A percentile compares a stretch with the other conserved stretches of the same genome.
Evolutionary conservation across 2,888 invertebrate genomes (phyloP).

Genomic region (Cephus nigrinus): DNA sequence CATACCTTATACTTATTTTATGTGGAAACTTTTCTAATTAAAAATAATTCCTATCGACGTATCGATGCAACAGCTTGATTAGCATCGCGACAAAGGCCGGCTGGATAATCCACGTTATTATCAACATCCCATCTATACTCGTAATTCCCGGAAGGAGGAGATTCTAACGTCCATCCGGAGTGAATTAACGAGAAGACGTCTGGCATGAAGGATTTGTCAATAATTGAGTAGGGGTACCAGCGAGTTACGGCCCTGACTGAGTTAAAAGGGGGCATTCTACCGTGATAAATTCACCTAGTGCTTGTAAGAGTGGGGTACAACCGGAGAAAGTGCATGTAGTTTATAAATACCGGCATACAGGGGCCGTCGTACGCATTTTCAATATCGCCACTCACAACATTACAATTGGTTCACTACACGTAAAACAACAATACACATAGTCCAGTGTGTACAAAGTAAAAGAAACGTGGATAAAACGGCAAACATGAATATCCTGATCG

Average conservation of each 20-base stretch:
- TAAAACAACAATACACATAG: background rate
- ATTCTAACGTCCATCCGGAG: background rate
- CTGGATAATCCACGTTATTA: background rate
- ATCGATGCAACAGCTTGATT: background rate
- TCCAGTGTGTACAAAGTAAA: background rate
- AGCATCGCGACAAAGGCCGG: background rate
- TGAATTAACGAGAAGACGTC: background rate
- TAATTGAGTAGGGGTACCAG: constrained; percentile 9
- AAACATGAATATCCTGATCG: constrained; percentile 19
- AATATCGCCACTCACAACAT: constrained; percentile 38
- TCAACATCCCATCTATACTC: background rate
- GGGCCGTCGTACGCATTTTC: constrained; percentile 58
- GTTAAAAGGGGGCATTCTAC: constrained; percentile 59
- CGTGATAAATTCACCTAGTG: constrained; percentile 57
- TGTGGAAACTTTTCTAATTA: background rate
- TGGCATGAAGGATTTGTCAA: background rate
- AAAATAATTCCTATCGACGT: background rate
- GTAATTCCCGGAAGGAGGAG: background rate
- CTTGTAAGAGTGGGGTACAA: constrained; percentile 42
- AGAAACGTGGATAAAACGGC: background rate
- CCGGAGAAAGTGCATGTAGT: constrained; percentile 63
- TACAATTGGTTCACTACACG: background rate
- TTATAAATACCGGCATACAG: constrained; percentile 58
- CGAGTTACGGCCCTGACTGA: constrained; percentile 60
- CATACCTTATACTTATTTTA: background rate